These are phyloP conservation scores for Caerostris extrusa DNA, from an alignment of 1,140 invertebrate species.

Conservation along the genomic window DNA sequence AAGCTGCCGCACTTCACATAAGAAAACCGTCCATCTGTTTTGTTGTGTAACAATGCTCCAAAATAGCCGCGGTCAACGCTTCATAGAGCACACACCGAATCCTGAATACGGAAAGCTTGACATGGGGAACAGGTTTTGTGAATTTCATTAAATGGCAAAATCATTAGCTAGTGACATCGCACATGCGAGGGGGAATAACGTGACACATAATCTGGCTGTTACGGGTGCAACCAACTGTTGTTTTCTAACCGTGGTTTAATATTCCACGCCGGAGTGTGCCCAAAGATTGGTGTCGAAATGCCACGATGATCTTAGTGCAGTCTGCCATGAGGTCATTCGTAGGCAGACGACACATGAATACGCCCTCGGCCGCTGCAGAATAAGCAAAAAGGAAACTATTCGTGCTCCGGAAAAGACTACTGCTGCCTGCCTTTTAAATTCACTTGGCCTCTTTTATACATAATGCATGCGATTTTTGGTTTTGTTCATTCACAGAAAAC, in stretches of 20 bases:
- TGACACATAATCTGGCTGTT: background rate
- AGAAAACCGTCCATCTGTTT: background rate
- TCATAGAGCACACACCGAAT: constrained; percentile 9
- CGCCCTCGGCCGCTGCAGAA: constrained; percentile 39
- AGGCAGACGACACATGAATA: constrained; percentile 48
- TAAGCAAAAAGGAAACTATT: constrained; percentile 22
- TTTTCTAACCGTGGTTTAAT: constrained; percentile 7
- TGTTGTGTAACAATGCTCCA: constrained; percentile 36
- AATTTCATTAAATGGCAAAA: constrained; percentile 31
- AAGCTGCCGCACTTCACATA: background rate
- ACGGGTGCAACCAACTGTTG: constrained; percentile 21
- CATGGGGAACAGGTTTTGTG: constrained; percentile 42
- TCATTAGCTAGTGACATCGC: constrained; percentile 36
- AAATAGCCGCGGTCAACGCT: constrained; percentile 47
- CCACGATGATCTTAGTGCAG: background rate
- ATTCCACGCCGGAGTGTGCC: constrained; percentile 20
- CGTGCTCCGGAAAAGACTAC: constrained; percentile 13
- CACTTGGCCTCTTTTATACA: constrained; percentile 32
- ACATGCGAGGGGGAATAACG: background rate
- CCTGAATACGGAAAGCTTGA: constrained; percentile 32
- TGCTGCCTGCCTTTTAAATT: background rate
- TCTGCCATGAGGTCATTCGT: constrained; percentile 48
- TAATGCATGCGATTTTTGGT: constrained; percentile 36
- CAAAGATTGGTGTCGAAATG: constrained; percentile 15
- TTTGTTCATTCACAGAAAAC: background rate